Evolutionary conservation across 1,140 invertebrate genomes (phyloP).

Genomic region (Papilio glaucus): DNA sequence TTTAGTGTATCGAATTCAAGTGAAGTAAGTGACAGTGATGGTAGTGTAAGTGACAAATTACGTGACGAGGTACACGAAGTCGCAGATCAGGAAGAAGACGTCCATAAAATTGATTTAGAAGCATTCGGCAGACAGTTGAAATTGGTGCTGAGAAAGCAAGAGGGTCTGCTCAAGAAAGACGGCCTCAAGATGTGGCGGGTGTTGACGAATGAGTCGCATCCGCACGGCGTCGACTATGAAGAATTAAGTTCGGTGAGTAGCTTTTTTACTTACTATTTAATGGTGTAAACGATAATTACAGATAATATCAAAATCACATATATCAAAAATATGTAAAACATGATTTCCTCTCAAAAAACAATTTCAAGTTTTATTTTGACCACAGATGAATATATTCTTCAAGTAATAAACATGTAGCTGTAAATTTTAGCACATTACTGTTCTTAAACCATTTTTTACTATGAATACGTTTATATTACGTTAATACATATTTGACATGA

Average conservation of each 20-base stretch:
- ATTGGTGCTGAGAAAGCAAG: constrained; percentile 88
- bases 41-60: constrained; percentile 55
- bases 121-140: constrained; percentile 90
- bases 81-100: constrained; percentile 78
- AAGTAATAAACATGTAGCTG: too few species aligned
- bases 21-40: constrained; percentile 69
- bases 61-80: constrained; percentile 79
- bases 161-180: constrained; percentile 88
- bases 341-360: too few species aligned
- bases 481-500: too few species aligned
- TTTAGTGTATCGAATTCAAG: constrained; percentile 69
- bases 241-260: constrained; percentile 87
- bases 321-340: too few species aligned
- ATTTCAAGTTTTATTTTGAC: too few species aligned
- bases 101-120: constrained; percentile 88
- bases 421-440: too few species aligned
- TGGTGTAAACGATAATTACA: too few species aligned
- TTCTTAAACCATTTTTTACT: too few species aligned
- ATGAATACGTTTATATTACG: too few species aligned
- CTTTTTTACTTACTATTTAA: constrained; percentile 14
- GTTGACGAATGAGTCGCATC: constrained; percentile 86
- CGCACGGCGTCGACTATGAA: constrained; percentile 89
- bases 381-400: too few species aligned
- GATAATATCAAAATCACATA: too few species aligned
- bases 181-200: constrained; percentile 91